Evolutionary conservation across 2,113 vertebrate genomes (phyloP).

Genomic region (Coptodon rendalli): DNA sequence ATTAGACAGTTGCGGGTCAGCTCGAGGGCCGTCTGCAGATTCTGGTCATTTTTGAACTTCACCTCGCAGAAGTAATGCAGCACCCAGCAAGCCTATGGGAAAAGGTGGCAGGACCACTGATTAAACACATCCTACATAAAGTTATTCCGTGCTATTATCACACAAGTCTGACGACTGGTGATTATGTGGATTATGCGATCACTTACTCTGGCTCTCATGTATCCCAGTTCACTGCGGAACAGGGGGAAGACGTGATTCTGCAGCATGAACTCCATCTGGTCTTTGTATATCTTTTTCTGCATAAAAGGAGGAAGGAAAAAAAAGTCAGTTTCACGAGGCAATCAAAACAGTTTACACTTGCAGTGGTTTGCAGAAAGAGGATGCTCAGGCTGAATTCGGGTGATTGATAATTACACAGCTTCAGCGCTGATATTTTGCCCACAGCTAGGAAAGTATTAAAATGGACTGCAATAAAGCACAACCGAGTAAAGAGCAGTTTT

Average conservation of each 20-base stretch:
- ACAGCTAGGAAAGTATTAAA: background rate
- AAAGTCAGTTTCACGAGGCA: background rate
- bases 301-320: background rate
- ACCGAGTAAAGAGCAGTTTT: background rate
- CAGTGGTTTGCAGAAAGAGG: background rate
- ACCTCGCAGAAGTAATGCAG: conserved; percentile 99
- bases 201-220: conserved; percentile 97
- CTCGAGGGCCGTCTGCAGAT: conserved; percentile 92
- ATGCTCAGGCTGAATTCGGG: background rate
- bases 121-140: background rate
- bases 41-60: conserved; percentile 97
- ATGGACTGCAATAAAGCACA: background rate
- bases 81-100: conserved; percentile 91
- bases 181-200: background rate
- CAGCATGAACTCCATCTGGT: conserved; percentile 99
- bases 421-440: background rate
- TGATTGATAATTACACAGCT: background rate
- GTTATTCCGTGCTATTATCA: background rate
- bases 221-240: conserved; percentile 93
- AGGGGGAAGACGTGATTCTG: conserved; percentile 97
- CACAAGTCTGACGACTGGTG: background rate
- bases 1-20: conserved; percentile 92
- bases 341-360: background rate
- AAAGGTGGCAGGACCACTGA: background rate
- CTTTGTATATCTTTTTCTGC: conserved; percentile 98